Evolutionary conservation across 2,888 invertebrate genomes (phyloP), one percentile per base, ranked within the genome.

Genomic region (Leptinotarsa haldemani): DNA sequence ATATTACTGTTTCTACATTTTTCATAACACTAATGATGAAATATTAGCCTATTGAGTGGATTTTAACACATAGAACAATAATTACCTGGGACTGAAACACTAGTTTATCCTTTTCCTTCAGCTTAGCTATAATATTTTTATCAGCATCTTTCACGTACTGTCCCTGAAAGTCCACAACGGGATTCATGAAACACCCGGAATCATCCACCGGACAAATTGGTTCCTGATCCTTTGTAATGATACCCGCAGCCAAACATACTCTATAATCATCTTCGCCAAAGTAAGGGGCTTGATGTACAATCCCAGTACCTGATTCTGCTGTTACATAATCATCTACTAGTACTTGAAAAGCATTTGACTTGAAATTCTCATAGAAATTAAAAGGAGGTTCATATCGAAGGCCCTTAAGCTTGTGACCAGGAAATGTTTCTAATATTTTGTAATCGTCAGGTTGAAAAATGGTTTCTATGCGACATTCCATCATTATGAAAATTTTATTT

Each of bases 211-310:
- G 99, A 84, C 99, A 99, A 74, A 99, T 90, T 1, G 94, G 93
- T 58, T 94, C 93, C 83, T 96, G 94, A 85, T 98, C 97, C 84
- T 93, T 94, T 0, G 92, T 93, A 52, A 99, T 95, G 22, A 99
- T 89, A 7, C 95, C 95, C 30, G 92, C 92, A 20, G 90, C 90
- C 71, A 94, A 86, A 80, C 94, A 94, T 74, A 94, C 93, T 30
- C 98, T 91, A 88, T 94, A 96, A 94, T 99, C 99, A 85, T 99
- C 99, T 90, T 99, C 99, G 82, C 99, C 99, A 89, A 99, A 99
- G 88, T 98, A 99, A 9, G 99, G 98, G 1, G 99, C 97, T 88
- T 98, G 98, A 86, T 99, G 99, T 25, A 99, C 99, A 79, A 99
- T 90, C 18, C 99, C 99, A 12, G 77, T 77, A 68, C 99, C 99